A percentile compares a stretch with the other conserved stretches of the same genome.
Evolutionary conservation across 2,888 invertebrate genomes (phyloP).

Genomic region (Protonemura montana): DNA sequence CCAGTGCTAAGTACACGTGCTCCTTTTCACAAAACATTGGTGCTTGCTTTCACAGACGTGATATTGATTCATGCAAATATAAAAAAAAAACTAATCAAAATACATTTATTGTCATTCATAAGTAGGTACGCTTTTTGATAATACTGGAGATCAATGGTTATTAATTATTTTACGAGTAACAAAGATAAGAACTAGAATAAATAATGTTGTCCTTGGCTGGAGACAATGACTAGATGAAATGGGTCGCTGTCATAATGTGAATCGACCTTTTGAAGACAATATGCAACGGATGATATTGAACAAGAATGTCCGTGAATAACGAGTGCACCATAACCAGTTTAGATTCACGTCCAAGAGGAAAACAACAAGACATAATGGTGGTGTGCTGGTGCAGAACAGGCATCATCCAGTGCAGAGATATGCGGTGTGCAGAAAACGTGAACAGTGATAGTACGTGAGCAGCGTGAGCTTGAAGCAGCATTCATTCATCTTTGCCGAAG

Average conservation of each 20-base stretch:
- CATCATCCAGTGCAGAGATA: slow-evolving; percentile 38
- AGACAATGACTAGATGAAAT: not conserved
- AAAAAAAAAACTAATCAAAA: slow-evolving; percentile 7
- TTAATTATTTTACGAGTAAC: not conserved
- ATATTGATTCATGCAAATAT: not conserved
- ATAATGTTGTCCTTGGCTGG: not conserved
- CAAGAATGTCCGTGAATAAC: not conserved
- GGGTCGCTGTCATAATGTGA: not conserved
- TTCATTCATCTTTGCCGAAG: slow-evolving; percentile 4
- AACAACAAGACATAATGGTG: not conserved
- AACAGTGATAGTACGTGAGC: not conserved
- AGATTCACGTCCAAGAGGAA: not conserved
- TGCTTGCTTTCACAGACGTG: not conserved
- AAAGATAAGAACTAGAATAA: not conserved
- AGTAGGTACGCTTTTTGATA: not conserved
- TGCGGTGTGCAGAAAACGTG: slow-evolving; percentile 16
- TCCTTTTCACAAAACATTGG: not conserved
- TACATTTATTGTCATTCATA: not conserved
- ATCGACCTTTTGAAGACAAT: not conserved
- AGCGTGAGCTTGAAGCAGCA: slow-evolving; percentile 9
- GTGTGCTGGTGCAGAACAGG: slow-evolving; percentile 29
- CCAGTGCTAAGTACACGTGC: not conserved
- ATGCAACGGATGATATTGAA: not conserved
- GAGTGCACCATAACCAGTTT: not conserved
- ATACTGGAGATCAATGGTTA: not conserved